Percentiles rank a stretch among this genome's conserved stretches.
phyloP scores from a whole-genome alignment of 2,797 vertebrate genomes.

The Pangasius sanitwongsei region DNA sequence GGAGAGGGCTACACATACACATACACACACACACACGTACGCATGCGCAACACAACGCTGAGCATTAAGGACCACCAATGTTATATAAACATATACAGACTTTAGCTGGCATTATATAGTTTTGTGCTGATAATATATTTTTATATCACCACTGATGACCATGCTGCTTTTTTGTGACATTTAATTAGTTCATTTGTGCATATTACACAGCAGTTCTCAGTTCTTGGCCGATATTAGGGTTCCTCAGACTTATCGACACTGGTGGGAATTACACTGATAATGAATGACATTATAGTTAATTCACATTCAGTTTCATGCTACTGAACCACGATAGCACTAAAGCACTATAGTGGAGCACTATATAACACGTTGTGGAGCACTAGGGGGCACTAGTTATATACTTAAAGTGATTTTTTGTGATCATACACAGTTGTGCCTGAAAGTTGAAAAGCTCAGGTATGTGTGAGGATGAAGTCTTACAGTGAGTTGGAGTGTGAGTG shows the following conservation, averaged over 20 bases:
- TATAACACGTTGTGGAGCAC: neutral
- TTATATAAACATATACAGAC: neutral
- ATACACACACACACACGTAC: constrained; percentile 20
- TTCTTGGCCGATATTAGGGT: neutral
- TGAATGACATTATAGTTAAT: neutral
- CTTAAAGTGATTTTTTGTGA: neutral
- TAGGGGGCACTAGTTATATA: neutral
- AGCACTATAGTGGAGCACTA: too few relatives aligned
- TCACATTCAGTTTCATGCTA: neutral
- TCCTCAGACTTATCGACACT: neutral
- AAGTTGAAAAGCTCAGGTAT: neutral
- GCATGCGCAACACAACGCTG: neutral
- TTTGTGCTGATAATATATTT: neutral
- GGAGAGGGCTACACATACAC: constrained; percentile 52
- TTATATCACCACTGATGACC: neutral
- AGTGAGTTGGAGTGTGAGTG: constrained; percentile 83
- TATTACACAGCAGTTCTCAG: neutral
- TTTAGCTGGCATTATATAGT: neutral
- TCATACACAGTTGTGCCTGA: neutral
- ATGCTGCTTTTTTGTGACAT: neutral
- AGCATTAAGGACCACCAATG: neutral
- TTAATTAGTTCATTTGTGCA: neutral
- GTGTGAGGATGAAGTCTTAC: constrained; percentile 69
- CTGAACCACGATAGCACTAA: too few relatives aligned
- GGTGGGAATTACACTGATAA: neutral